Evolutionary conservation across 1,140 invertebrate species (phyloP), one percentile per base, ranked within the genome.

Genomic region (Drosophila saltans): DNA sequence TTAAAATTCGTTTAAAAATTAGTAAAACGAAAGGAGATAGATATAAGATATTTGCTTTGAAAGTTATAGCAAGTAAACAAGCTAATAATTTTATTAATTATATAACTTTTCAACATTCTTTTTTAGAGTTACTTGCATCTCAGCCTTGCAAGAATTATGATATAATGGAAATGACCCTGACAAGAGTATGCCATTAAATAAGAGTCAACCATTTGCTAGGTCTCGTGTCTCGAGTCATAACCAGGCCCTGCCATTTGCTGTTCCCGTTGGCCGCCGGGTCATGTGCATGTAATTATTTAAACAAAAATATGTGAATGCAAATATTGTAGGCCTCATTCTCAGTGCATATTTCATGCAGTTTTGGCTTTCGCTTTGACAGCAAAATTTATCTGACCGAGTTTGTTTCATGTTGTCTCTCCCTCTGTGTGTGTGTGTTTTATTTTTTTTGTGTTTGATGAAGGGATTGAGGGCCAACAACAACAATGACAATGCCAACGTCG

Each of bases 221-320:
- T 56, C 74, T 55, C 67, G 60, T 84, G 81, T 78, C 78, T 86
- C 73, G 70, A 86, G 82, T 86, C 82, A 86, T 86, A 88, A 86
- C 68, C 74, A 73, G 55, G 69, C 73, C 26, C 33, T 36, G 28
- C 28, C 21, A 65, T 30, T 16, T 36, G 28, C 11, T 26, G 24
- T 36, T 52, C 16, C 55, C 39, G 30, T 45, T 82, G 71, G 69
- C 70, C 59, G 69, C 70, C 59, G 73, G 83, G 76, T 63, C 84
- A 88, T 83, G 73, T 88, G 84, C 83, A 88, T 88, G 80, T 88
- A 88, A 88, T 88, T 88, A 88, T 88, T 86, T 85, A 77, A 74
- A 60, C 72, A 84, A 78, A 85, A 83, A 83, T 88, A 83, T 84
- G 79, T 89, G 67, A 80, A 89, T 89, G 80, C 84, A 88, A 89